Evolutionary conservation across 2,113 vertebrate genomes (phyloP).

Genomic region (Pimephales promelas): DNA sequence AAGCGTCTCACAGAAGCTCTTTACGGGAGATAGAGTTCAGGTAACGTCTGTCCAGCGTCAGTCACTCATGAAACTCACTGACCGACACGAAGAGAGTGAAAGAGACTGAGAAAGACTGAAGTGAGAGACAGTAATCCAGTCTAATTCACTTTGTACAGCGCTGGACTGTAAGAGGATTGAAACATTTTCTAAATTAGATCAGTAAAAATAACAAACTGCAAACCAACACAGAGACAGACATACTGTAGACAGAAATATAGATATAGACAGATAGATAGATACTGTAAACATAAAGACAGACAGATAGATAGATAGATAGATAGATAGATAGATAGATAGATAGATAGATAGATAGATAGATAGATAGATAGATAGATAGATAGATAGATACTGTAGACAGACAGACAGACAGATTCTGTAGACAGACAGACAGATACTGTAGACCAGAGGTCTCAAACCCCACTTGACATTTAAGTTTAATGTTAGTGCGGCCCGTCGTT

Average conservation of each 20-base stretch:
- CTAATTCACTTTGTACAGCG: conserved; percentile 85
- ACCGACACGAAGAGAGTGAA: neutral
- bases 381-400: no score
- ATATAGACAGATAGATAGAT: neutral
- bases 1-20: neutral
- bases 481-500: no score
- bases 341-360: no score
- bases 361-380: no score
- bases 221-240: conserved; percentile 51
- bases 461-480: no score
- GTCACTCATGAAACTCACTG: neutral
- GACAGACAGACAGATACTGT: neutral
- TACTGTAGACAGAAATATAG: no score
- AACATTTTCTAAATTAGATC: conserved; percentile 87
- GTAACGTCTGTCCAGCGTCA: neutral
- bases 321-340: no score
- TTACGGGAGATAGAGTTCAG: neutral
- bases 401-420: neutral
- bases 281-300: neutral
- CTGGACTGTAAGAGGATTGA: conserved; percentile 83
- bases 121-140: conserved; percentile 77
- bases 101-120: conserved; percentile 5
- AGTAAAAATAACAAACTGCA: conserved; percentile 81
- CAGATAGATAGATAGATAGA: no score
- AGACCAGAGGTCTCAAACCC: no score